phyloP scores from a whole-genome alignment of 2,113 vertebrate species.

The Canis aureus region DNA sequence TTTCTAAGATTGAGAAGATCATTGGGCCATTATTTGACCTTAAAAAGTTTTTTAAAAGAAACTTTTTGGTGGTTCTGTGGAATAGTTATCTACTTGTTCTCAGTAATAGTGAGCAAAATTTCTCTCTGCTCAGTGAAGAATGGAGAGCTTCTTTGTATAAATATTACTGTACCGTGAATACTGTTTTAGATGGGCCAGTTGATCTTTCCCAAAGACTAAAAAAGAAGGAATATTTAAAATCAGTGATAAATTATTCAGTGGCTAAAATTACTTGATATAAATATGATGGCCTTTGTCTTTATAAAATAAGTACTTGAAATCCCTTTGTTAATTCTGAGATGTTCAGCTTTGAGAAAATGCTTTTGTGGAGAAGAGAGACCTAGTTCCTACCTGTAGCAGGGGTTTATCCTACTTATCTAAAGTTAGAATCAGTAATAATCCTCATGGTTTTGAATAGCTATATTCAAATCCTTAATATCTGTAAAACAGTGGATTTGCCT shows the following conservation, averaged over 20 bases:
- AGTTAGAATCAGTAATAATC: constrained; percentile 29
- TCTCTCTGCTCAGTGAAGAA: constrained; percentile 8
- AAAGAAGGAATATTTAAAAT: constrained; percentile 51
- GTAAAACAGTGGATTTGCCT: constrained; percentile 3
- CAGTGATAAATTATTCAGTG: neutral
- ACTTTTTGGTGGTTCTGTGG: neutral
- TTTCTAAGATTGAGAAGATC: constrained; percentile 24
- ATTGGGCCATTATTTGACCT: constrained; percentile 47
- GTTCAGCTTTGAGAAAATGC: constrained; percentile 47
- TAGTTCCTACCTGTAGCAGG: constrained; percentile 34
- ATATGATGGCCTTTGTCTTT: constrained; percentile 8
- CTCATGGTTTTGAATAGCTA: constrained; percentile 19
- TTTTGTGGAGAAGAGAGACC: constrained; percentile 29
- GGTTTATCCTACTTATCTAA: constrained; percentile 44
- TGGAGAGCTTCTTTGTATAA: constrained; percentile 24
- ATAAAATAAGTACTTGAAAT: constrained; percentile 7
- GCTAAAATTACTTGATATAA: neutral
- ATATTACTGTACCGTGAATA: neutral
- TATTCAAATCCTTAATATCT: constrained; percentile 1
- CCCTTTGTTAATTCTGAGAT: constrained; percentile 18
- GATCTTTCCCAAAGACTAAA: constrained; percentile 55
- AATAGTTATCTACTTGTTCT: neutral
- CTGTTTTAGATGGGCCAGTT: neutral
- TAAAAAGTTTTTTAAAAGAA: constrained; percentile 20
- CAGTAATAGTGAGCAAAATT: neutral